Conservation (phyloP, 2,113 vertebrate species). For the Channa argus region DNA sequence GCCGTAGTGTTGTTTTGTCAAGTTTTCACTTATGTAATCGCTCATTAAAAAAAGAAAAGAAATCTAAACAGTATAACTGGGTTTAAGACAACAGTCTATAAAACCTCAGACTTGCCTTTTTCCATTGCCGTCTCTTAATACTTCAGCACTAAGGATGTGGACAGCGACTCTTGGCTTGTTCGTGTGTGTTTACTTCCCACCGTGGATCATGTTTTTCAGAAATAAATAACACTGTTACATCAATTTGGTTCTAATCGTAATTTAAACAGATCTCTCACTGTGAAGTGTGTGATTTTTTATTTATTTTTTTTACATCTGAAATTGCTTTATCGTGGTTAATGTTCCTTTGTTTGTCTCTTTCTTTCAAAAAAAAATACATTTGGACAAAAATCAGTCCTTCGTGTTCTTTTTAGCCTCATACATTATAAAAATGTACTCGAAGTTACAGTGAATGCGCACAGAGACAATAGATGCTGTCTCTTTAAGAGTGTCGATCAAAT, state of each 20-base stretch:
- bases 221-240: too few species aligned
- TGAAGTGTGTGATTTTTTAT: too few species aligned
- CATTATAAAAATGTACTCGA: background rate
- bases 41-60: too few species aligned
- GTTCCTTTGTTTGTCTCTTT: too few species aligned
- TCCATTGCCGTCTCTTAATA: background rate
- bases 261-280: too few species aligned
- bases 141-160: slow-evolving; percentile 32
- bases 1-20: too few species aligned
- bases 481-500: slow-evolving; percentile 30
- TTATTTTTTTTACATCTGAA: too few species aligned
- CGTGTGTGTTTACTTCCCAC: background rate
- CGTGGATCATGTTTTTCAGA: background rate
- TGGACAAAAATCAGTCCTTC: background rate
- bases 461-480: background rate
- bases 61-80: background rate
- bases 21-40: too few species aligned
- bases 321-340: too few species aligned
- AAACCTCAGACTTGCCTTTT: background rate
- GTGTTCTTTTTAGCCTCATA: fast-evolving
- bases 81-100: background rate
- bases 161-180: slow-evolving; percentile 5
- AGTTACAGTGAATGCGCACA: background rate
- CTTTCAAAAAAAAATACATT: too few species aligned
- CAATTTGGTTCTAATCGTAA: too few species aligned